Evolutionary conservation across 2,888 invertebrate species (phyloP).

Genomic region (Plemyria rubiginata): DNA sequence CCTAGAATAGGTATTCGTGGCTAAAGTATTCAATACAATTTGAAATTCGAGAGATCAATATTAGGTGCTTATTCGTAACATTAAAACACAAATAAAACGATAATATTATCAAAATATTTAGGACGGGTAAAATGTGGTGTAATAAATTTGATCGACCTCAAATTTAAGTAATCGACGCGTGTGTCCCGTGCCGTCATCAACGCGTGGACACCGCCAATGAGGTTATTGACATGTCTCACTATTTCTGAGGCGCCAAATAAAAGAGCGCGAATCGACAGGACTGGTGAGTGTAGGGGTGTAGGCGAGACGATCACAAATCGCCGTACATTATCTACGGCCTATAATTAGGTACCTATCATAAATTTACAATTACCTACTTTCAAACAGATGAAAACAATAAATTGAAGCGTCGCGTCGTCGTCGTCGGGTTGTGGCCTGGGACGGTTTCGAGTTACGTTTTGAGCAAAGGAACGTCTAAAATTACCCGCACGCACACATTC

Average conservation of each 20-base stretch:
- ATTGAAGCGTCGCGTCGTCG: constrained; percentile 80
- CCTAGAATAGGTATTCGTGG: no score
- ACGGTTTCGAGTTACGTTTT: constrained; percentile 82
- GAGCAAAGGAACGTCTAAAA: constrained; percentile 85
- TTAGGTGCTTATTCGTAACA: no score
- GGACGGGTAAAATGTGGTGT: constrained; percentile 64
- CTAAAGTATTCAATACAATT: no score
- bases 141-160: constrained; percentile 80
- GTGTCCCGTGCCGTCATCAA: constrained; percentile 74
- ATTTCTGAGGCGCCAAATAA: constrained; percentile 82
- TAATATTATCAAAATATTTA: constrained; percentile 57
- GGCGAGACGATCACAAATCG: constrained; percentile 45
- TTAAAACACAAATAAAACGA: no score
- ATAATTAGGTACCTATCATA: constrained; percentile 51
- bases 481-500: constrained; percentile 80
- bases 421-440: constrained; percentile 76
- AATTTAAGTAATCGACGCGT: constrained; percentile 67
- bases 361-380: constrained; percentile 64
- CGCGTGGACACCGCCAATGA: constrained; percentile 76
- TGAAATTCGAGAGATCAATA: no score
- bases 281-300: constrained; percentile 32
- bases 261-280: constrained; percentile 68
- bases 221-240: constrained; percentile 83
- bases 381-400: constrained; percentile 82
- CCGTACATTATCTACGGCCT: constrained; percentile 41